Conservation (phyloP, 2,888 invertebrate species). For the Lithodes maja region DNA sequence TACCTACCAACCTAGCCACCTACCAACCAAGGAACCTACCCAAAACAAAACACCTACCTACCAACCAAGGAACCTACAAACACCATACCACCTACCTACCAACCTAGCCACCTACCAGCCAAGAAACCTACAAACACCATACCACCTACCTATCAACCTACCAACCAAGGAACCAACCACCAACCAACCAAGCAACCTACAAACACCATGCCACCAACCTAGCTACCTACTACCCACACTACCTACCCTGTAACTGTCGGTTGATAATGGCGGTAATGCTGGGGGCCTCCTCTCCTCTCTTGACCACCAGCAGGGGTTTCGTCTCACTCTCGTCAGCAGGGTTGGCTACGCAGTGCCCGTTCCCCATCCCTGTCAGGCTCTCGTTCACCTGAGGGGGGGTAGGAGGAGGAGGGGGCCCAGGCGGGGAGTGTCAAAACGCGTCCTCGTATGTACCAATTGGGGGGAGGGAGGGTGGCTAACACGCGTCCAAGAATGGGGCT, state of each 20-base stretch:
- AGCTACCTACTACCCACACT: background rate
- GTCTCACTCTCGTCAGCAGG: conserved; percentile 66
- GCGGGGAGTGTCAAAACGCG: conserved; percentile 42
- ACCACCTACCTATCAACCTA: background rate
- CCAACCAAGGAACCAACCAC: background rate
- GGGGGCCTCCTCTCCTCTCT: conserved; percentile 66
- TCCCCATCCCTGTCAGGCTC: conserved; percentile 65
- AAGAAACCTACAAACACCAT: background rate
- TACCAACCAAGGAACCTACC: no score
- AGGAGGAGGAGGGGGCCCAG: conserved; percentile 18
- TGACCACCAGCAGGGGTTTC: conserved; percentile 67
- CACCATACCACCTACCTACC: background rate
- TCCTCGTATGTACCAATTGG: conserved; percentile 8
- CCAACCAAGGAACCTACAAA: no score
- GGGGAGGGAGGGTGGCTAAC: background rate
- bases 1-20: no score
- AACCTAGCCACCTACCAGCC: background rate
- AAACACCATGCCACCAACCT: background rate
- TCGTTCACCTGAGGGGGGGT: conserved; percentile 68
- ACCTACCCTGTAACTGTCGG: conserved; percentile 69
- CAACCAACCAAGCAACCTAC: background rate
- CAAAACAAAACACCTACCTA: no score
- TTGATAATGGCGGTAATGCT: conserved; percentile 68
- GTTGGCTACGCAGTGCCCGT: conserved; percentile 69
- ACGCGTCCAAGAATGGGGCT: no score